Evolutionary conservation across 2,888 invertebrate genomes (phyloP), one percentile per base, ranked within the genome.

Genomic region (Holacanthella duospinosa): DNA sequence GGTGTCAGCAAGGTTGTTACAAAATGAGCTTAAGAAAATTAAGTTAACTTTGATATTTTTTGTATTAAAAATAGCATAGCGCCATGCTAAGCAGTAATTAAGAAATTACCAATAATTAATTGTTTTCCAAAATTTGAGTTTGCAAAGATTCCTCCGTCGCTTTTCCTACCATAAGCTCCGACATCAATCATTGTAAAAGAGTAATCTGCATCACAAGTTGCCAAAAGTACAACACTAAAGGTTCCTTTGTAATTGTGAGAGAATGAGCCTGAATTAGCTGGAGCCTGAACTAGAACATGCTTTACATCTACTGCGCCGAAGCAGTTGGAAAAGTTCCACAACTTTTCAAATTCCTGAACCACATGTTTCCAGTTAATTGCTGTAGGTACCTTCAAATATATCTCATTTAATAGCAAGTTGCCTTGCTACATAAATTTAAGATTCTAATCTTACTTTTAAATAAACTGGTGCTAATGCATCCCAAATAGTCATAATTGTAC

Each of bases 131-230:
- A 26, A 3, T 21, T 24, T n/a, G 64, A 65, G 19, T 21, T 21
- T 36, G 36, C 26, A 21, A 68, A 61, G 19, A 61, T 26, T 26
- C 62, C 62, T 29, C 62, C 44, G 29, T 62, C 62, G 29, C 57
- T 62, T 28, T 57, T 21, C 24, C 53, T 21, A 25, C 62, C 57
- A 4, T 44, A 44, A 29, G 12, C 29, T 28, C 73, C 72, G 24
- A 72, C 59, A 64, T 74, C 69, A 21, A 72, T 55, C 43, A 64
- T 66, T 29, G 65, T 62, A 55, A 72, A 72, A 58, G 63, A 66
- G 55, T 71, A 73, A 19, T 71, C 58, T 6, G 71, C 69, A 60
- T 74, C 68, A 43, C 64, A 63, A 9, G 64, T 59, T 12, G 67
- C 70, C 53, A 70, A 28, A 12, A 70, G 55, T 9, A 69, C 67